Base-by-base conservation (phyloP, 2,797 vertebrate genomes). In the Clarias platycephalus region DNA sequence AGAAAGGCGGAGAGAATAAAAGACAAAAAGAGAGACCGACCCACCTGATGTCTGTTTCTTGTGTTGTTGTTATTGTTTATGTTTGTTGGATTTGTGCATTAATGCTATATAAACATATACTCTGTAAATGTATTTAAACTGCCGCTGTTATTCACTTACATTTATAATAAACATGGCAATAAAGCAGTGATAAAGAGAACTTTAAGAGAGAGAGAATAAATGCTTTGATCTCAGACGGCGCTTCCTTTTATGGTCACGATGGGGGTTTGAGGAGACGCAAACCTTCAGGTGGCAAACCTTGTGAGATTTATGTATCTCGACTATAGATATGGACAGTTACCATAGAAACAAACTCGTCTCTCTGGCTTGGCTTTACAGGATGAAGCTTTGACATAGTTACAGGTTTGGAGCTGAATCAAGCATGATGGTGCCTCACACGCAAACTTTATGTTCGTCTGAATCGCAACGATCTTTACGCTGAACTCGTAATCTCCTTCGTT, bases 271-370 rank as follows among this genome's bases (percentile, higher is more conserved):
- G 55, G 26, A 57, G 34, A 60, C 28, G 1, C 37, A 44, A 44
- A 44, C 40, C 40, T 44, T 9, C 9, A 13, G 31, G 6, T 60
- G 31, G 15, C 75, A 3, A 60, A 37, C 26, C 72, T 55, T 53
- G n/a, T 28, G 71, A 55, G 44, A 55, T 55, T 74, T 74, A 53
- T 53, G 72, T 55, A 31, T 49, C 72, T 55, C 55, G n/a, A 55
- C 4, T 28, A 10, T 75, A 55, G 72, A 75, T 26, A 34, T 60
- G 24, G 31, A 60, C 13, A 24, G 75, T 77, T 37, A 37, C 75
- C 55, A 60, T 77, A 60, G 75, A 60, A 77, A 77, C 75, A 77
- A 60, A 24, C 55, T 24, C 75, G 16, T 58, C 18, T 58, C 55
- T 24, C 75, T 37, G 26, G 20, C 55, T 44, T 24, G 10, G 22